A percentile compares a stretch with the other conserved stretches of the same genome.
Evolutionary conservation across 2,888 invertebrate genomes (phyloP).

Genomic region (Heliconius ethilla): DNA sequence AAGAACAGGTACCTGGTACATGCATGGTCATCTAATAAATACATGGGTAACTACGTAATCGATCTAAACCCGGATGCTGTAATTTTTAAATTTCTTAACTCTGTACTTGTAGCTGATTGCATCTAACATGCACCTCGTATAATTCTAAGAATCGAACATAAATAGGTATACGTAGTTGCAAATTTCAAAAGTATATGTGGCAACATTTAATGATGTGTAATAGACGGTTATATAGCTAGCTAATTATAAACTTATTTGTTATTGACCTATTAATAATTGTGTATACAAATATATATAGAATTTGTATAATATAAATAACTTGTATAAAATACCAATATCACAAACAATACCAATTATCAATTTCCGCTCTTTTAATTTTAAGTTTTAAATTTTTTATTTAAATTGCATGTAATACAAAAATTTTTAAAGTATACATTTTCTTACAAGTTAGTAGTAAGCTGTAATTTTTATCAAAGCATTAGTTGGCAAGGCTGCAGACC

Average conservation of each 20-base stretch:
- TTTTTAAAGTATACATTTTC: background rate
- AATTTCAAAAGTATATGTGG: slow-evolving; percentile 15
- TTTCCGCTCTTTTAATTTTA: background rate
- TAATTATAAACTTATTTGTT: slow-evolving; percentile 5
- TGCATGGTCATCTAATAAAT: background rate
- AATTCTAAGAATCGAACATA: slow-evolving; percentile 17
- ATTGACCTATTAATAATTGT: background rate
- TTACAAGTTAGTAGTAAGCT: background rate
- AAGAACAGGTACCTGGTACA: slow-evolving; percentile 31
- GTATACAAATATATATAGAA: background rate
- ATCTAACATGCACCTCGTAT: background rate
- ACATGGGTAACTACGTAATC: background rate
- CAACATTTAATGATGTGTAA: slow-evolving; percentile 1
- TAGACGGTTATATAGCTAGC: background rate
- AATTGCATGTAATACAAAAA: background rate
- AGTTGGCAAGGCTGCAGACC: slow-evolving; percentile 63
- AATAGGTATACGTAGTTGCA: slow-evolving; percentile 1
- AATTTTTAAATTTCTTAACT: slow-evolving; percentile 20
- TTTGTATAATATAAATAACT: background rate
- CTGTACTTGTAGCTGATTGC: slow-evolving; percentile 16
- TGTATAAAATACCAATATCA: background rate
- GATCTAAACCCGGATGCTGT: background rate
- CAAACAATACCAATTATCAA: background rate
- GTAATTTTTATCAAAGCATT: slow-evolving; percentile 49
- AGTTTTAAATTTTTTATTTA: background rate